Base-by-base conservation (phyloP, 2,113 vertebrate species). In the Acrocephalus arundinaceus region DNA sequence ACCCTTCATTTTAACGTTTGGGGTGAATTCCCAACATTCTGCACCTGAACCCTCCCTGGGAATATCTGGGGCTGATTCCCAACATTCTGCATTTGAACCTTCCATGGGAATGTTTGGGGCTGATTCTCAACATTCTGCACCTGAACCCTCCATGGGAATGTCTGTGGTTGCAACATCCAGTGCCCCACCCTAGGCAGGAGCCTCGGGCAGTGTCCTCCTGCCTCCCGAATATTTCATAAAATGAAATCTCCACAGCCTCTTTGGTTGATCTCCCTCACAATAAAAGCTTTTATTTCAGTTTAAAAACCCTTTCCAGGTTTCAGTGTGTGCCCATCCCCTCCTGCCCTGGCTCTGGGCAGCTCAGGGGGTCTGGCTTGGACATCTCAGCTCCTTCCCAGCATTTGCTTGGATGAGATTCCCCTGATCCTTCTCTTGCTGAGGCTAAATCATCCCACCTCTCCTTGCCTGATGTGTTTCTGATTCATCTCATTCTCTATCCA, bases 1-100 rank as follows among this genome's bases (percentile, higher is more conserved):
- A 11, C 57, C 9, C 9, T 35, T 16, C 52, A 54, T 30, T 28
- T 28, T 28, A 54, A 54, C 19, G 52, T 54, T 8, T 54, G 52
- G 51, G 25, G 25, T 35, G 35, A 35, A 52, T 46, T 7, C 65
- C 65, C 31, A 46, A n/a, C 4, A 14, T 39, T 39, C 35, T 61
- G 27, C 27, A 5, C 7, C 5, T 43, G 6, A 19, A 24, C 11
- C 11, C 4, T 55, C 11, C 4, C 1, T 3, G 22, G 30, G 31
- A 43, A 43, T 24, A 7, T 72, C 1, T 43, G 28, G 30, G 37
- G 21, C 11, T 33, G 10, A 55, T 73, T 8, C 51, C 48, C 22
- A 41, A 49, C 9, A 18, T 7, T 51, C 15, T 54, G 20, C 16
- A 7, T 35, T 5, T 12, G 25, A 28, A 13, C 33, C 55, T 3